These are phyloP conservation scores for Datnioides undecimradiatus DNA, from an alignment of 2,113 vertebrate genomes.

Conservation along the genomic window DNA sequence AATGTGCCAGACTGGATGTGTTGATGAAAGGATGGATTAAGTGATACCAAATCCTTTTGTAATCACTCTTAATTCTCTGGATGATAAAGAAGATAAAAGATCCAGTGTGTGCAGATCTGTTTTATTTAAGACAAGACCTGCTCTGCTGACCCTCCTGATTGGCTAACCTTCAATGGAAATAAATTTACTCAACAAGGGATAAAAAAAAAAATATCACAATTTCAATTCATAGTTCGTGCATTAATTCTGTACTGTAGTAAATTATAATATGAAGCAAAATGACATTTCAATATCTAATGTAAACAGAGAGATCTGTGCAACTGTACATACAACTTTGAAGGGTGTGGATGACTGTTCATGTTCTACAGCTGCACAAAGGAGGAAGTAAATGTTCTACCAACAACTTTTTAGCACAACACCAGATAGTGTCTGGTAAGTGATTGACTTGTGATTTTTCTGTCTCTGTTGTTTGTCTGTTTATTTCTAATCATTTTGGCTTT, in stretches of 20 bases:
- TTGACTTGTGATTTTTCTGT: neutral
- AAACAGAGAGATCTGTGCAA: neutral
- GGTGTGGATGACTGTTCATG: neutral
- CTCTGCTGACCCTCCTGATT: neutral
- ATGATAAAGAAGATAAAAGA: slow-evolving; percentile 6
- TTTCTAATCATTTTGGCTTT: neutral
- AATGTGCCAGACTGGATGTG: neutral
- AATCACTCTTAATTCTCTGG: neutral
- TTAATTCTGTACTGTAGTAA: neutral
- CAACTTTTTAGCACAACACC: too few species aligned
- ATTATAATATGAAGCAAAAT: slow-evolving; percentile 6
- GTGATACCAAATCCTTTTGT: neutral
- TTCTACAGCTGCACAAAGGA: neutral
- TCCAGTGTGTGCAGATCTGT: neutral
- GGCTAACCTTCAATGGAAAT: slow-evolving; percentile 11
- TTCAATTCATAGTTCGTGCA: neutral
- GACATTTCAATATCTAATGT: neutral
- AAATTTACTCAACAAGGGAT: neutral
- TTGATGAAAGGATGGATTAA: neutral
- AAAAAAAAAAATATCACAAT: slow-evolving; percentile 3
- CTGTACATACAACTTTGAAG: neutral
- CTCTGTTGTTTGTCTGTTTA: neutral
- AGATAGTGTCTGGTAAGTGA: neutral
- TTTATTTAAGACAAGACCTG: neutral
- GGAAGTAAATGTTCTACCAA: neutral